phyloP scores from a whole-genome alignment of 2,888 invertebrate species.

The Tenthredo notha region DNA sequence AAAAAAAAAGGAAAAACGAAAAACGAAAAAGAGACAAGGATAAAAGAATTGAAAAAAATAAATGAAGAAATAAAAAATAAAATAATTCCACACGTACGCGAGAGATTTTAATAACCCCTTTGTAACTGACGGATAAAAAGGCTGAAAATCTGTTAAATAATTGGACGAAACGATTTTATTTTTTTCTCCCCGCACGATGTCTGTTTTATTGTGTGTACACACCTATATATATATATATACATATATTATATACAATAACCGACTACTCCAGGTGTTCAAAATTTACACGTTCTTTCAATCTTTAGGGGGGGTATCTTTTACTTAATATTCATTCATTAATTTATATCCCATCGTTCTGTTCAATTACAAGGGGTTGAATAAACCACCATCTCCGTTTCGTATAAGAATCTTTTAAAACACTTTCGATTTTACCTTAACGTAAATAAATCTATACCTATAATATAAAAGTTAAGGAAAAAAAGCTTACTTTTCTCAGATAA shows the following conservation, averaged over 20 bases:
- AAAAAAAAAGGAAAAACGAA: background rate
- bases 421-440: background rate
- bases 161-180: constrained; percentile 33
- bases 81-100: constrained; percentile 32
- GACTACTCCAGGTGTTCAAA: background rate
- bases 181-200: background rate
- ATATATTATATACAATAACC: too few species aligned
- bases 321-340: background rate
- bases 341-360: background rate
- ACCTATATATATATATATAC: background rate
- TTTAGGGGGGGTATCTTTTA: background rate
- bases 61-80: constrained; percentile 52
- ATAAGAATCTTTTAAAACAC: background rate
- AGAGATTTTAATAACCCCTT: constrained; percentile 40
- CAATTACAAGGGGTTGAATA: background rate
- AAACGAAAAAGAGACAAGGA: too few species aligned
- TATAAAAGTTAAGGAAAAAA: background rate
- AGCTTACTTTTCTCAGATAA: background rate
- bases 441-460: background rate
- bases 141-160: constrained; percentile 39
- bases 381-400: background rate
- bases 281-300: background rate
- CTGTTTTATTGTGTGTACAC: background rate
- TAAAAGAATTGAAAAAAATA: too few species aligned
- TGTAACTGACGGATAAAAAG: constrained; percentile 20